phyloP scores from a whole-genome alignment of 2,113 vertebrate species.

The Lonchura striata region DNA sequence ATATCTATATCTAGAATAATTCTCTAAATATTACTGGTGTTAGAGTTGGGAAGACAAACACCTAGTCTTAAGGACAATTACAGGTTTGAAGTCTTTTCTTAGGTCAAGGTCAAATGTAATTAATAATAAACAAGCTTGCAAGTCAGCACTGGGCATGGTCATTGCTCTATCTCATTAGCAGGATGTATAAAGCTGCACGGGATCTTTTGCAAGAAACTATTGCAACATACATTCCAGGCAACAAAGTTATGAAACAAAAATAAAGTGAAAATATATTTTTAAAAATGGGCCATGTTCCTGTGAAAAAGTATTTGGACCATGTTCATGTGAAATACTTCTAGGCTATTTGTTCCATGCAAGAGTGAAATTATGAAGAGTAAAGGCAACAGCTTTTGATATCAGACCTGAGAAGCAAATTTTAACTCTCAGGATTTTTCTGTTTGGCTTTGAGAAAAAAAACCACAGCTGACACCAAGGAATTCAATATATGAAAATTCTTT shows the following conservation, averaged over 20 bases:
- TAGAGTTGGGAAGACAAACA: neutral
- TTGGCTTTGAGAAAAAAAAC: neutral
- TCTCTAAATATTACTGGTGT: neutral
- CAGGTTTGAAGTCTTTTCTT: neutral
- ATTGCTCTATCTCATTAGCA: neutral
- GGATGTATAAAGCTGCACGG: neutral
- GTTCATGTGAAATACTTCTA: neutral
- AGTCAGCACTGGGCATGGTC: neutral
- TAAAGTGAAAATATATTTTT: neutral
- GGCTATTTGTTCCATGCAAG: neutral
- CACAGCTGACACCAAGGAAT: neutral
- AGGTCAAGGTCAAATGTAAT: neutral
- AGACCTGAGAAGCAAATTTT: neutral
- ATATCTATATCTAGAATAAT: neutral
- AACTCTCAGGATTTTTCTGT: neutral
- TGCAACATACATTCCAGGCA: neutral
- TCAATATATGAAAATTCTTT: neutral
- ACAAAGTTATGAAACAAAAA: conserved; percentile 11
- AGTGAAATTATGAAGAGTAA: conserved; percentile 21
- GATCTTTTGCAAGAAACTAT: conserved; percentile 13
- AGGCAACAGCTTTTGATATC: neutral
- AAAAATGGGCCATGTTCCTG: neutral
- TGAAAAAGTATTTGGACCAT: neutral
- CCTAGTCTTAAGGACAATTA: neutral
- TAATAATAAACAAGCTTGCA: neutral